A percentile compares a stretch with the other conserved stretches of the same genome.
phyloP scores from a whole-genome alignment of 2,113 vertebrate species.

The Grus americana region DNA sequence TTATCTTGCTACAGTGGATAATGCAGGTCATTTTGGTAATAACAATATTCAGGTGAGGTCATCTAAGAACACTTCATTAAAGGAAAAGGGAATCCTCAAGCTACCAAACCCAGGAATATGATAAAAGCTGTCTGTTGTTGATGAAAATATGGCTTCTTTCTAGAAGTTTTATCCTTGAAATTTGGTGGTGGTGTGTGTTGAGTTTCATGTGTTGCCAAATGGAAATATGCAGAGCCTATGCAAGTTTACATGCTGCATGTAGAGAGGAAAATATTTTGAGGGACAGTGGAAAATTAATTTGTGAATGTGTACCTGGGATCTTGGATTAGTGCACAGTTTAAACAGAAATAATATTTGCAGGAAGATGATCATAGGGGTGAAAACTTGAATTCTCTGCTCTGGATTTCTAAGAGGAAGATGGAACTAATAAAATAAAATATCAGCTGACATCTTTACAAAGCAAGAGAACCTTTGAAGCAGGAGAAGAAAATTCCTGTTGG shows the following conservation, averaged over 20 bases:
- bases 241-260: not conserved
- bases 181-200: not conserved
- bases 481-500: not conserved
- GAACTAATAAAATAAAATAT: not conserved
- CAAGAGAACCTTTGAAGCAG: not conserved
- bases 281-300: not conserved
- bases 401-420: not conserved
- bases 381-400: not conserved
- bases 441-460: not conserved
- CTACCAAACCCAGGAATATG: not conserved
- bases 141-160: not conserved
- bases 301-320: not conserved
- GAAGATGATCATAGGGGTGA: not conserved
- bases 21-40: not conserved
- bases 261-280: not conserved
- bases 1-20: not conserved
- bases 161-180: not conserved
- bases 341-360: not conserved
- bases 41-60: not conserved
- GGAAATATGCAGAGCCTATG: not conserved
- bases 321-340: not conserved
- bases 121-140: not conserved
- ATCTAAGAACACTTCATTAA: not conserved
- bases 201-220: not conserved
- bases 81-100: not conserved